phyloP scores from a whole-genome alignment of 2,888 invertebrate species.

The Ochropacha duplaris region DNA sequence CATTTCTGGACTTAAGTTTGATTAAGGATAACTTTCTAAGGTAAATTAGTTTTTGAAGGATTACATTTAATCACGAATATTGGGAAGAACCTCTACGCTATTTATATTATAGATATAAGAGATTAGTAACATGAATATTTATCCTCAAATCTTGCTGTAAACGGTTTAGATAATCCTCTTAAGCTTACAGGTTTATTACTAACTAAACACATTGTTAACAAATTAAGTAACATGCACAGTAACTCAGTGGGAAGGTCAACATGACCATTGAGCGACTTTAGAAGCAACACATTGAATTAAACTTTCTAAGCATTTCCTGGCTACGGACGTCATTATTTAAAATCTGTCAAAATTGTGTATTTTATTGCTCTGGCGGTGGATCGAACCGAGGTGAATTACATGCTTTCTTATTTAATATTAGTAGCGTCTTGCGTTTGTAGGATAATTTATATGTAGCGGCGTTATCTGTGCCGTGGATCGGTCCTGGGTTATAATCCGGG shows the following conservation, averaged over 20 bases:
- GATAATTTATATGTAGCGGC: constrained; percentile 77
- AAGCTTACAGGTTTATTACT: constrained; percentile 3
- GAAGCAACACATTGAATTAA: constrained; percentile 54
- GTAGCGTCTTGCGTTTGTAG: constrained; percentile 76
- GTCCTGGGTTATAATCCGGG: constrained; percentile 79
- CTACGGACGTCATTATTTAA: constrained; percentile 80
- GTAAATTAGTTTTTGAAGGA: constrained; percentile 35
- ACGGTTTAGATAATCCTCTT: background rate
- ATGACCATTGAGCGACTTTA: constrained; percentile 58
- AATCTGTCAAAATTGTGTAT: constrained; percentile 80
- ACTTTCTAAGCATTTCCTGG: constrained; percentile 79
- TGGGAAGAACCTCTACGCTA: constrained; percentile 9
- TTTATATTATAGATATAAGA: background rate
- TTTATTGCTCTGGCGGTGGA: constrained; percentile 72
- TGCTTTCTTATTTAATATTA: constrained; percentile 82
- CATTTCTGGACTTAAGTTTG: constrained; percentile 20
- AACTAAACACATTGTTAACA: constrained; percentile 14
- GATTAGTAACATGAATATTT: background rate
- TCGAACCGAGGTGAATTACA: constrained; percentile 79
- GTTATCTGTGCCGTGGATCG: constrained; percentile 76
- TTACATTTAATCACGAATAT: constrained; percentile 45
- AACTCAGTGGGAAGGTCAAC: constrained; percentile 53
- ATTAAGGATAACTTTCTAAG: constrained; percentile 27
- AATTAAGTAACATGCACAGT: constrained; percentile 36
- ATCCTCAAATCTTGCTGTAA: background rate